These are phyloP conservation scores for Heliconius aoede DNA, from an alignment of 2,888 invertebrate species.

Conservation along the genomic window DNA sequence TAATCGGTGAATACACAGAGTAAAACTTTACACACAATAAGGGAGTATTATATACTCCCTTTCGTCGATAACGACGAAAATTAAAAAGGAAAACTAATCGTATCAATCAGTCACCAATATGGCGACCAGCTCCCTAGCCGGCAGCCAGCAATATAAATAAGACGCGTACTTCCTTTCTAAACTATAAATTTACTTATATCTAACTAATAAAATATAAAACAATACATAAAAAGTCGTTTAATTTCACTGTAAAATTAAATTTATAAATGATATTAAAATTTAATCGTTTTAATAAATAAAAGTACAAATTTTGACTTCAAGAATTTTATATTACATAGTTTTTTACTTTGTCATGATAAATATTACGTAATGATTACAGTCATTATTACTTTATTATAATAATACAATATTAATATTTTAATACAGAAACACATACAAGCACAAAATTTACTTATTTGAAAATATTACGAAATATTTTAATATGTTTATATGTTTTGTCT, in stretches of 20 bases:
- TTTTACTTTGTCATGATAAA: conserved; percentile 12
- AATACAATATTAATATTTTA: neutral
- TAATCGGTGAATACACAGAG: conserved; percentile 64
- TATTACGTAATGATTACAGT: conserved; percentile 7
- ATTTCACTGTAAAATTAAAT: conserved; percentile 7
- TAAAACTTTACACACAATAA: conserved; percentile 71
- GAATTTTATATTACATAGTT: neutral
- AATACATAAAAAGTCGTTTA: conserved; percentile 40
- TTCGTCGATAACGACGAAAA: conserved; percentile 87
- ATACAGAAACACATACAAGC: neutral
- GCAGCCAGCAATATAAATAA: conserved; percentile 72
- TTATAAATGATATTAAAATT: neutral
- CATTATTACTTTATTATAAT: neutral
- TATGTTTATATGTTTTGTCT: neutral
- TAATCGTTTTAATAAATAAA: conserved; percentile 15
- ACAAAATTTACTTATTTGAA: neutral
- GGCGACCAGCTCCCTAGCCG: conserved; percentile 85
- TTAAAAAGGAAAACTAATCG: conserved; percentile 70
- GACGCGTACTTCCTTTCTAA: conserved; percentile 73
- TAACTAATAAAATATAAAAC: conserved; percentile 11
- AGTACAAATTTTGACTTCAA: conserved; percentile 34
- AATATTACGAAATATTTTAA: neutral
- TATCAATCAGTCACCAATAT: conserved; percentile 86
- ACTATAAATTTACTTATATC: conserved; percentile 36
- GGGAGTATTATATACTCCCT: conserved; percentile 86